Base-by-base conservation (phyloP, 2,797 vertebrate genomes). In the Esox masquinongy region DNA sequence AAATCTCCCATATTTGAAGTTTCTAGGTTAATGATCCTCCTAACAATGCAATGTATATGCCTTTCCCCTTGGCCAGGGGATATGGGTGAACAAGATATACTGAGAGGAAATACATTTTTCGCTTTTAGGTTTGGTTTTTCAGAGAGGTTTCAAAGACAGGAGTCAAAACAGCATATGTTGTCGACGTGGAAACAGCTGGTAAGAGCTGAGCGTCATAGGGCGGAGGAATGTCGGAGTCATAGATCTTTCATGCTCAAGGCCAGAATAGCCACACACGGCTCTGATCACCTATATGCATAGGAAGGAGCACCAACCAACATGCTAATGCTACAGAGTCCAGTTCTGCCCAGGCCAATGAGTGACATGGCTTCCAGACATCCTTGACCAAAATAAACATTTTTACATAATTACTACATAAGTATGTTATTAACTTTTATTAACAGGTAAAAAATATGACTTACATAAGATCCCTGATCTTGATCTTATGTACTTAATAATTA, bases 111-210 rank as follows among this genome's bases (percentile, higher is more conserved):
- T 31, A 31, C 9, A 26, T 72, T 74, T 22, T 53, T 86, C 39
- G 82, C 77, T 82, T 83, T 61, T 80, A 80, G 77, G 64, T 80
- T 71, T 85, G 86, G 74, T 88, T 90, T 88, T 84, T 59, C 88
- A 90, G 88, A 77, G 77, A 70, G 49, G 43, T 82, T 84, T 85
- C 75, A 79, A 80, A 89, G 84, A 83, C 85, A 85, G 84, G 83
- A 86, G 86, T 88, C 90, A 87, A 89, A 90, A 88, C 87, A 88
- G 83, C 82, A 90, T 78, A 85, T 85, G 86, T 77, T 80, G 84
- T 85, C 77, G 80, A 80, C 84, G 80, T 80, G 84, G 78, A 76
- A 91, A 81, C 88, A 91, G 90, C 87, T 88, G 92, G 88, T 86
- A 83, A 87, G 89, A 83, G 80, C 22, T 66, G 53, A 59, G 76